Conservation (phyloP, 2,797 vertebrate genomes). For the Propithecus deckenii region DNA sequence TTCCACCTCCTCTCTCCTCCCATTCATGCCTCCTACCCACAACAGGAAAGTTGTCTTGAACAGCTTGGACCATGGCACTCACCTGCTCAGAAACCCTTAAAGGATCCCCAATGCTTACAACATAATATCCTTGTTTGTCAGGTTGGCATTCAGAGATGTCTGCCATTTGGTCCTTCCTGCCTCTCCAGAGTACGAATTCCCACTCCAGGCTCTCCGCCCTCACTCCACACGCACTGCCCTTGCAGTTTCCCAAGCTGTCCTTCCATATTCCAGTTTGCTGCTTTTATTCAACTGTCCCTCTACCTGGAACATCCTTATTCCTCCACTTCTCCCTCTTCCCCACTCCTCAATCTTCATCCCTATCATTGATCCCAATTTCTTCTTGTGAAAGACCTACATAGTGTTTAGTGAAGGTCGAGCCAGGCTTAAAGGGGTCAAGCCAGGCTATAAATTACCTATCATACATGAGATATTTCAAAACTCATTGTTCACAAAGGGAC, state of each 20-base stretch:
- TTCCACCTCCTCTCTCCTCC: not conserved
- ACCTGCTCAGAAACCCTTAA: not conserved
- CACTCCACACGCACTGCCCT: not conserved
- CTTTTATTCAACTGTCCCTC: not conserved
- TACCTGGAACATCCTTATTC: not conserved
- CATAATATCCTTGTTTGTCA: not conserved
- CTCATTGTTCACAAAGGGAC: not conserved
- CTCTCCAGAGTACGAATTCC: not conserved
- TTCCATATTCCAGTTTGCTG: not conserved
- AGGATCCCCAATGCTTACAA: not conserved
- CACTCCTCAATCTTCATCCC: not conserved
- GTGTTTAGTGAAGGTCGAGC: not conserved
- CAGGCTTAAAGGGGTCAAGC: not conserved
- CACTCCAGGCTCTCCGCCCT: not conserved
- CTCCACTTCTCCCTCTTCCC: not conserved
- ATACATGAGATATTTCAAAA: not conserved
- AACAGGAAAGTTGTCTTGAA: not conserved
- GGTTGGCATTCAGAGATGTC: not conserved
- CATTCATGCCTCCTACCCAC: not conserved
- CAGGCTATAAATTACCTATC: not conserved
- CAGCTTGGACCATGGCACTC: not conserved
- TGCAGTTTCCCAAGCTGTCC: not conserved
- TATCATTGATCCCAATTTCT: not conserved
- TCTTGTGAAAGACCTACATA: not conserved
- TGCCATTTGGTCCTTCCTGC: not conserved